Conservation (phyloP, 2,113 vertebrate species). For the Eretmochelys imbricata region DNA sequence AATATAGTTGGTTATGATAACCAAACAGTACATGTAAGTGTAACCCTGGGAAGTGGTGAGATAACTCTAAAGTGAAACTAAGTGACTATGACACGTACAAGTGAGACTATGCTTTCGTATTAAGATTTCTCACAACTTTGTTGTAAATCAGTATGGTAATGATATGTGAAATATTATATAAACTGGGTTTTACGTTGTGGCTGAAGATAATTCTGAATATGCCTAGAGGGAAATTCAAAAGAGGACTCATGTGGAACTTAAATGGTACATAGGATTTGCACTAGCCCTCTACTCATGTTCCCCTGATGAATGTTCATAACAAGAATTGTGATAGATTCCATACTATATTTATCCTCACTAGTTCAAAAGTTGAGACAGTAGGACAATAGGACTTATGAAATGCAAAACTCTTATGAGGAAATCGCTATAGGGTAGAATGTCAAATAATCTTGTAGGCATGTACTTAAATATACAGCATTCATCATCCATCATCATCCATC, state of each 20-base stretch:
- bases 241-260: neutral
- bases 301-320: neutral
- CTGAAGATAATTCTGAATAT: neutral
- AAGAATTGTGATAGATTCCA: neutral
- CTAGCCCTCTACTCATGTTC: neutral
- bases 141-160: constrained; percentile 6
- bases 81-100: constrained; percentile 19
- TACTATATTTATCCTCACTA: neutral
- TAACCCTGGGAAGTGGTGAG: neutral
- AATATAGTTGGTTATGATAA: neutral
- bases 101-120: constrained; percentile 1
- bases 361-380: neutral
- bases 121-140: neutral
- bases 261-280: neutral
- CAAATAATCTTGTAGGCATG: neutral
- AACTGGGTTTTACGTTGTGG: neutral
- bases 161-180: neutral
- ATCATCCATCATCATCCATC: neutral
- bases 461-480: neutral
- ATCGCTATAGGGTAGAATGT: neutral
- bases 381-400: neutral
- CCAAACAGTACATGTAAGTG: constrained; percentile 5
- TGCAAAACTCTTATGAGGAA: neutral
- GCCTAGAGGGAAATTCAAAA: neutral
- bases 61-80: constrained; percentile 10